Percentiles rank a stretch among this genome's conserved stretches.
Evolutionary conservation across 1,140 invertebrate species (phyloP).

Genomic region (Tetramorium simillimum): DNA sequence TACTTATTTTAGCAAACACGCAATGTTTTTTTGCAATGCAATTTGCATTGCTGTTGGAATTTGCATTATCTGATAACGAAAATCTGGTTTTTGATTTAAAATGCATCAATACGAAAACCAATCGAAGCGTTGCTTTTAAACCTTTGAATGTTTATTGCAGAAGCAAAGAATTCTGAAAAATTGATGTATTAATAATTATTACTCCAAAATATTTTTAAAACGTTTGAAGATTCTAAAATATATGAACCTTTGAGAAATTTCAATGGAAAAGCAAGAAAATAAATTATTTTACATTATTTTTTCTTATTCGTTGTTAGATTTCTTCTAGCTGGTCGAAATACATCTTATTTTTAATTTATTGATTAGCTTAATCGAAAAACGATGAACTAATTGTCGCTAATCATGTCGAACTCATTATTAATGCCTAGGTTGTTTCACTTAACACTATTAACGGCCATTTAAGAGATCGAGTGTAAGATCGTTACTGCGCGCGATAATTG

Average conservation of each 20-base stretch:
- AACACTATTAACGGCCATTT: constrained; percentile 77
- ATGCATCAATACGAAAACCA: not conserved
- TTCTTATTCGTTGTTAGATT: not conserved
- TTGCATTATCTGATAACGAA: constrained; percentile 3
- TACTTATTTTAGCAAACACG: constrained; percentile 5
- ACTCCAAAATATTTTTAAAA: not conserved
- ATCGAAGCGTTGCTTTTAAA: not conserved
- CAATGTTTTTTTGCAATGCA: not conserved
- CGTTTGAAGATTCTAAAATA: not conserved
- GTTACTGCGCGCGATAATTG: constrained; percentile 79
- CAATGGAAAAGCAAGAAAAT: not conserved
- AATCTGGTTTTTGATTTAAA: not conserved
- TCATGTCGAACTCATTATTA: constrained; percentile 75
- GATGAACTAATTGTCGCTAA: constrained; percentile 76
- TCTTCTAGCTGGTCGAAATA: not conserved
- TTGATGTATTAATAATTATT: not conserved
- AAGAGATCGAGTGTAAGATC: constrained; percentile 75
- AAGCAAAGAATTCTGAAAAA: not conserved
- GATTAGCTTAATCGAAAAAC: constrained; percentile 39
- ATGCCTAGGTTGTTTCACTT: constrained; percentile 65
- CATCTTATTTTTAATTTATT: constrained; percentile 25
- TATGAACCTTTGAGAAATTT: not conserved
- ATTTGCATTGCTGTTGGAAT: not conserved
- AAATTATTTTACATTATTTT: not conserved
- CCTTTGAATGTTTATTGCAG: not conserved